These are phyloP conservation scores for Galeopsomyia nigrocyanea DNA, from an alignment of 2,888 invertebrate species.

Conservation along the genomic window DNA sequence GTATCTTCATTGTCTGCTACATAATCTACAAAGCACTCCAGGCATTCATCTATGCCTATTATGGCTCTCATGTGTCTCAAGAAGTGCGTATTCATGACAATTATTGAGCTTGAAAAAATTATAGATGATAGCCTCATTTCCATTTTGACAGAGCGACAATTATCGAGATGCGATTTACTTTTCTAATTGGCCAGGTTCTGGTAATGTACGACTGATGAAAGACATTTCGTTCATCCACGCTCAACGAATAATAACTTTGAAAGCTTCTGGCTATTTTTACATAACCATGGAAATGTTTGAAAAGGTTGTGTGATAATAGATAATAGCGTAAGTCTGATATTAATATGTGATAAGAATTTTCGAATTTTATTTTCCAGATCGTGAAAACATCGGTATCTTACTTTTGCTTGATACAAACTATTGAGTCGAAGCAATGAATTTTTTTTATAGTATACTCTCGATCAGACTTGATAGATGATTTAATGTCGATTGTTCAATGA, in stretches of 20 bases:
- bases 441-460: background rate
- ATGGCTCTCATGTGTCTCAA: constrained; percentile 40
- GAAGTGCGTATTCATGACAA: constrained; percentile 21
- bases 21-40: constrained; percentile 17
- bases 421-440: background rate
- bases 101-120: background rate
- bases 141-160: constrained; percentile 50
- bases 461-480: background rate
- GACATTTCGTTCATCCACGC: constrained; percentile 49
- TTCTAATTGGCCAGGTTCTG: constrained; percentile 50
- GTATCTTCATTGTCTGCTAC: constrained; percentile 7
- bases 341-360: too few species aligned
- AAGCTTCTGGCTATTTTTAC: constrained; percentile 38
- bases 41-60: constrained; percentile 52
- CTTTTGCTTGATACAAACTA: constrained; percentile 12
- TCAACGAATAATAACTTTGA: constrained; percentile 53
- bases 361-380: constrained; percentile 2
- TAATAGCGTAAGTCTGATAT: background rate
- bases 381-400: constrained; percentile 15
- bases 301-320: constrained; percentile 10
- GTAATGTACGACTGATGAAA: constrained; percentile 44
- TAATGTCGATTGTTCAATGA: too few species aligned
- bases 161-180: constrained; percentile 52
- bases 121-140: too few species aligned
- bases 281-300: constrained; percentile 30